These are phyloP conservation scores for Syndactyla subalaris DNA, from an alignment of 2,797 vertebrate genomes.

Conservation along the genomic window DNA sequence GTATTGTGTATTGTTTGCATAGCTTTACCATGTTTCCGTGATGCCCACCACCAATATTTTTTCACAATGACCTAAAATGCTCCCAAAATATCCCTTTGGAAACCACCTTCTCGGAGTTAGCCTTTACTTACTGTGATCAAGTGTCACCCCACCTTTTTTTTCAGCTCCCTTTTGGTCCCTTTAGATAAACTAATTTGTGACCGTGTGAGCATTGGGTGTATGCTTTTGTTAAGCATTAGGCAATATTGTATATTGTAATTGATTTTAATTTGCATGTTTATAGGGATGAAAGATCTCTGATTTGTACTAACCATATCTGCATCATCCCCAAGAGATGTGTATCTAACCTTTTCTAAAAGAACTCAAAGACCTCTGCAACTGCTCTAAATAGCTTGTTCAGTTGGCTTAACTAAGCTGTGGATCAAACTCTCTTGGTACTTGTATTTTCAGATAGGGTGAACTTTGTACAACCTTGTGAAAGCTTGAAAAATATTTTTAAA, in stretches of 20 bases:
- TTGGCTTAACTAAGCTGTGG: background rate
- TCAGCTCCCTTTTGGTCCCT: background rate
- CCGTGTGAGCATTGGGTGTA: background rate
- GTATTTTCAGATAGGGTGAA: background rate
- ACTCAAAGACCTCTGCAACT: background rate
- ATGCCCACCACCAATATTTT: background rate
- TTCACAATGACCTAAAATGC: background rate
- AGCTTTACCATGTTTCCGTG: background rate
- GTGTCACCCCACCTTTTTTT: background rate
- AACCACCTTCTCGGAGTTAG: background rate
- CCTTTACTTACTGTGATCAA: background rate
- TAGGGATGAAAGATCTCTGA: slow-evolving; percentile 20
- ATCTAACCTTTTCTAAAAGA: background rate
- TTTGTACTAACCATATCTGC: background rate
- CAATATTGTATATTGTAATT: slow-evolving; percentile 31
- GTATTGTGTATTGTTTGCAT: background rate
- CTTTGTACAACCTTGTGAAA: background rate
- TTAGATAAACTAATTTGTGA: slow-evolving; percentile 19
- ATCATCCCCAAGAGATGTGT: background rate
- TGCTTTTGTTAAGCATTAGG: background rate
- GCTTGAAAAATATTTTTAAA: background rate
- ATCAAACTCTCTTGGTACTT: background rate
- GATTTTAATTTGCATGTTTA: slow-evolving; percentile 38
- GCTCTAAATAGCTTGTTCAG: background rate
- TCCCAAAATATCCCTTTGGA: background rate